Conservation (phyloP, 2,797 vertebrate genomes). For the Crocodylus rhombifer region DNA sequence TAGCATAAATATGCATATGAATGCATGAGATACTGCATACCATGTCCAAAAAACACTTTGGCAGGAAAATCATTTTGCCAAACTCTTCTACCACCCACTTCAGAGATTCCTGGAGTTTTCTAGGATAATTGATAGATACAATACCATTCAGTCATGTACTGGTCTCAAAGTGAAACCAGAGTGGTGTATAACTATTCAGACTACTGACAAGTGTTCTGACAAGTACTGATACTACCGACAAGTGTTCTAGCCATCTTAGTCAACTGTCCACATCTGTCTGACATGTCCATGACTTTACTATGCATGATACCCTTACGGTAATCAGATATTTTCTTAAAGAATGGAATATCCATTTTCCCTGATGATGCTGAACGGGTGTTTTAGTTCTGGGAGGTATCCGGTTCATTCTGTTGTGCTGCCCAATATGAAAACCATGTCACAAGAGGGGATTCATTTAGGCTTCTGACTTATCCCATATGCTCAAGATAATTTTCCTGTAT, state of each 20-base stretch:
- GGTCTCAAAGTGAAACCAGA: neutral
- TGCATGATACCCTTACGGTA: neutral
- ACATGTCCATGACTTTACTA: neutral
- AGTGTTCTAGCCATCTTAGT: neutral
- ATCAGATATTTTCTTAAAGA: neutral
- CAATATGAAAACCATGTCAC: neutral
- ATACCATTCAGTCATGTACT: neutral
- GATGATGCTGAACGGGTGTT: neutral
- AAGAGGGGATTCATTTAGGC: neutral
- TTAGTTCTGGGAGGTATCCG: neutral
- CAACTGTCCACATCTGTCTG: neutral
- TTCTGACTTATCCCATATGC: too few relatives aligned
- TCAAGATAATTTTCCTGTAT: too few relatives aligned
- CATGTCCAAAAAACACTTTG: neutral
- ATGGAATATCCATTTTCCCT: neutral
- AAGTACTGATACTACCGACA: neutral
- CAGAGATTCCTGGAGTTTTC: too few relatives aligned
- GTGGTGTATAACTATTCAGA: neutral
- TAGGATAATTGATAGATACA: neutral
- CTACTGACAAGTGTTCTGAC: neutral
- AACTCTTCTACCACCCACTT: neutral
- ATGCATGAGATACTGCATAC: neutral
- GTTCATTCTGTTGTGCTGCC: neutral
- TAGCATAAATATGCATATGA: neutral
- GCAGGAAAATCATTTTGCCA: neutral